A percentile compares a stretch with the other conserved stretches of the same genome.
Conservation (phyloP, 2,797 vertebrate genomes). For the Anableps anableps region DNA sequence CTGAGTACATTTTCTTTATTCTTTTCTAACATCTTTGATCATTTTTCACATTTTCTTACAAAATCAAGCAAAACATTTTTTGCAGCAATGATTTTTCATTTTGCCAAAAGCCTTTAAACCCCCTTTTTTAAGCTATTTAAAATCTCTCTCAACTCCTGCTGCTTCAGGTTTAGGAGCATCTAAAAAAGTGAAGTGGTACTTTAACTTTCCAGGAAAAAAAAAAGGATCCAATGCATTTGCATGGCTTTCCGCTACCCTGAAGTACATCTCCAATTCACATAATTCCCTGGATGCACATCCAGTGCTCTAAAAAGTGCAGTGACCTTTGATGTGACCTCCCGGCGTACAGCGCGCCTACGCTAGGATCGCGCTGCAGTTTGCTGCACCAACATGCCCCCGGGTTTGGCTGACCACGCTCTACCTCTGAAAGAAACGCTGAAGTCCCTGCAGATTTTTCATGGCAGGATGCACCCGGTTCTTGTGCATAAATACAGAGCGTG, state of each 20-base stretch:
- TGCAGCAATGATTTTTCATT: not conserved
- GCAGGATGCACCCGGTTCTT: slow-evolving; percentile 36
- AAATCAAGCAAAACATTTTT: not conserved
- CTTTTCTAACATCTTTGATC: not conserved
- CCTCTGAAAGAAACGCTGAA: slow-evolving; percentile 48
- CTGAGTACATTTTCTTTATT: not conserved
- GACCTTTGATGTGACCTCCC: slow-evolving; percentile 67
- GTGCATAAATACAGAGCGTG: slow-evolving; percentile 28
- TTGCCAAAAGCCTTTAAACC: not conserved
- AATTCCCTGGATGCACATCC: slow-evolving; percentile 32
- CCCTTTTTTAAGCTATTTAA: not conserved
- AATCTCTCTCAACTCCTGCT: not conserved
- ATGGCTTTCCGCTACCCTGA: slow-evolving; percentile 24
- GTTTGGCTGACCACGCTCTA: slow-evolving; percentile 54
- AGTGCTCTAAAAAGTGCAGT: slow-evolving; percentile 43
- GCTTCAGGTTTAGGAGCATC: not conserved
- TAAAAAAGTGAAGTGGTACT: slow-evolving; percentile 1
- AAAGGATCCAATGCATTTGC: slow-evolving; percentile 20
- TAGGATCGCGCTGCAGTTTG: slow-evolving; percentile 30
- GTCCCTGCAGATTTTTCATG: slow-evolving; percentile 51
- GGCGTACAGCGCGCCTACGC: slow-evolving; percentile 48
- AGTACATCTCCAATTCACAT: slow-evolving; percentile 30
- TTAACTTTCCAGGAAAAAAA: slow-evolving; percentile 14
- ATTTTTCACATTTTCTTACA: not conserved
- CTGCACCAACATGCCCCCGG: slow-evolving; percentile 51